Base-by-base conservation (phyloP, 1,140 invertebrate genomes). In the Vollenhovia emeryi region DNA sequence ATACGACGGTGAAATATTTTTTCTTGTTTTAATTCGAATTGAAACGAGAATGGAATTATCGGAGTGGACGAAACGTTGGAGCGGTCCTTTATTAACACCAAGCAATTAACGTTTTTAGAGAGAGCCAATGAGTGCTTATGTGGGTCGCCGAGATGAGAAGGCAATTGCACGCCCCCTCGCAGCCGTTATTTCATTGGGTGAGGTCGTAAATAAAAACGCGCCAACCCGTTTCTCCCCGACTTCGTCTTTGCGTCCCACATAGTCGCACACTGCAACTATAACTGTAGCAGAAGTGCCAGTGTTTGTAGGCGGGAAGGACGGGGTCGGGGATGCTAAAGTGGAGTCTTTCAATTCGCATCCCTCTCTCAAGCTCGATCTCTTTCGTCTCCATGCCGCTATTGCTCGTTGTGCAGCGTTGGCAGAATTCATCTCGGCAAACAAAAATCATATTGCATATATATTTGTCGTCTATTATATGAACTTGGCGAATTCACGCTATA, bases 81-180 rank as follows among this genome's bases (percentile, higher is more conserved):
- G 24, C 24, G 48, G 36, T 11, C 15, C 64, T 87, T 82, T 89
- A 89, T 90, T 86, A 86, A 85, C 78, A 85, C 55, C 30, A 52
- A 73, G 86, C 82, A 90, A 91, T 91, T 91, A 91, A 89, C 85
- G 82, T 86, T 89, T 89, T 84, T 76, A 80, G 73, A 71, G 83
- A 50, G 78, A 84, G 62, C 45, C 48, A 55, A 73, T 55, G 62
- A 45, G 60, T 59, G 48, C 66, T 64, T 83, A 86, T 88, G 60
- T 89, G 83, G 87, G 82, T 90, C 87, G 71, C 82, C 60, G 57
- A 82, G 87, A 80, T 55, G 76, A 73, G 60, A 50, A 80, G 89
- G 75, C 69, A 88, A 88, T 89, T 75, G 79, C 62, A 40, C 33
- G 40, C 78, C 57, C 43, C n/a, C 71, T 85, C 30, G 48, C 71